Evolutionary conservation across 2,113 vertebrate species (phyloP).

Genomic region (Bubo blakistoni): DNA sequence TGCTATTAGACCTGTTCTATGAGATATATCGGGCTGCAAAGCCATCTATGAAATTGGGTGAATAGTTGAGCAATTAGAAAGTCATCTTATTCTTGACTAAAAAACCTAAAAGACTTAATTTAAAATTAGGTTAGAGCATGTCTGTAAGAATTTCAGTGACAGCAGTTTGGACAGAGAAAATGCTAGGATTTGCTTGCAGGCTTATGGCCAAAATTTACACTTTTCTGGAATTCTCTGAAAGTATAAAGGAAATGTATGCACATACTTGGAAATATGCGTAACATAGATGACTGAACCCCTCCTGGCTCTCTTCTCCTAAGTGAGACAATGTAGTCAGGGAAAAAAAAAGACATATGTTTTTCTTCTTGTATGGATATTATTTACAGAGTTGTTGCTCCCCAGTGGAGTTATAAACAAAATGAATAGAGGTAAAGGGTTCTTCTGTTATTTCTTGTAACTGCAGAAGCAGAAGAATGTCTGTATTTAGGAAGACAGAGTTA

Average conservation of each 20-base stretch:
- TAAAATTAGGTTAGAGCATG: background rate
- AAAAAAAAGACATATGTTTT: background rate
- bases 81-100: background rate
- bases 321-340: background rate
- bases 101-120: background rate
- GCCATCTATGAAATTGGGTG: background rate
- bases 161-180: slow-evolving; percentile 1
- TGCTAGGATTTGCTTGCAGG: background rate
- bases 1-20: background rate
- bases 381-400: slow-evolving; percentile 9
- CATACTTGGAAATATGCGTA: background rate
- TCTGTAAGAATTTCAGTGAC: background rate
- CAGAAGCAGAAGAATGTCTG: slow-evolving; percentile 5
- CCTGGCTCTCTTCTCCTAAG: background rate
- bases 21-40: background rate
- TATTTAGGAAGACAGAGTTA: background rate
- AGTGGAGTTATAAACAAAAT: slow-evolving; percentile 10
- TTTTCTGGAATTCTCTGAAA: background rate
- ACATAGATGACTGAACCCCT: background rate
- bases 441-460: background rate
- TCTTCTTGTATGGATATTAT: background rate
- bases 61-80: background rate
- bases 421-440: background rate
- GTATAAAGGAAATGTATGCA: background rate
- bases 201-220: background rate